Percentiles rank a stretch among this genome's conserved stretches.
Conservation (phyloP, 2,797 vertebrate genomes). For the Hemitrygon akajei region DNA sequence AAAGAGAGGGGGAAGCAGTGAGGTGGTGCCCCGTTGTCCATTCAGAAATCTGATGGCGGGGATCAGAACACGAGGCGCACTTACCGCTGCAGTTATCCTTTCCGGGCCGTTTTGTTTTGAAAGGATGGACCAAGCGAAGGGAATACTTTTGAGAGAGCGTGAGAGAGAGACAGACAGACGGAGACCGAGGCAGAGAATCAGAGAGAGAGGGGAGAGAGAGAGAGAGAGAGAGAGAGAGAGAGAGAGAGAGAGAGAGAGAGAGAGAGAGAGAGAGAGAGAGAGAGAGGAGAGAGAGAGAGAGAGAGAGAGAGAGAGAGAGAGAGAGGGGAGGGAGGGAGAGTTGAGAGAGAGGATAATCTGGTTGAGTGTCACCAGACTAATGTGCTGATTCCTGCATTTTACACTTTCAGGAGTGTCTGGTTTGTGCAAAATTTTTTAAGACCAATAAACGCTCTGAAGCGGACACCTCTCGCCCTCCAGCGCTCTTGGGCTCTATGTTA, state of each 20-base stretch:
- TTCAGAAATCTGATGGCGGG: too few species aligned
- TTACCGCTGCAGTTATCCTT: too few species aligned
- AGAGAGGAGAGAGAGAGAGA: too few species aligned
- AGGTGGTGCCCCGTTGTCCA: too few species aligned
- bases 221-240: neutral
- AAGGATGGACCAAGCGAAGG: neutral
- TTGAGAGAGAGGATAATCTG: neutral
- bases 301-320: too few species aligned
- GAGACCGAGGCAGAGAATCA: too few species aligned
- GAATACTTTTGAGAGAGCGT: neutral
- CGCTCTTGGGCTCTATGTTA: neutral
- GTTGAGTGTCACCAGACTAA: neutral
- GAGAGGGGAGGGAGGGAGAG: too few species aligned
- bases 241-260: too few species aligned
- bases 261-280: neutral
- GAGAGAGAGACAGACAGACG: too few species aligned
- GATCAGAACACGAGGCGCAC: too few species aligned
- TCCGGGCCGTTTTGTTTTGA: neutral
- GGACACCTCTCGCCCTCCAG: neutral
- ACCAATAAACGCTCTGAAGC: neutral
- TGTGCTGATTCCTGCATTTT: neutral
- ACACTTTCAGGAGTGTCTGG: constrained; percentile 10
- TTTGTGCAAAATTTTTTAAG: neutral
- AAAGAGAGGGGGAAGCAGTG: too few species aligned
- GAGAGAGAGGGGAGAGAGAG: too few species aligned